Conservation (phyloP, 2,888 invertebrate genomes). For the Erebia epiphron region DNA sequence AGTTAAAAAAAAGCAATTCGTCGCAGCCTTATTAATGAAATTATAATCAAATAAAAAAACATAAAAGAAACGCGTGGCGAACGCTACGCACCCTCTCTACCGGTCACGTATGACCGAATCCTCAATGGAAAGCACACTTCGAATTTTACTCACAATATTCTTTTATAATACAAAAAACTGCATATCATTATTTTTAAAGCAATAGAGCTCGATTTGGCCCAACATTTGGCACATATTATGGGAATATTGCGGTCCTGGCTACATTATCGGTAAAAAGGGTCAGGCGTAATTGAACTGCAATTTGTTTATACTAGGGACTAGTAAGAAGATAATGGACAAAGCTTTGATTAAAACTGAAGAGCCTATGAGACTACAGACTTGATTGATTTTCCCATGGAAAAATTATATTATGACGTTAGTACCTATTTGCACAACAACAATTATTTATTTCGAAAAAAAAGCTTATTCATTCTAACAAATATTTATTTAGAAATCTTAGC, state of each 20-base stretch:
- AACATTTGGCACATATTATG: conserved; percentile 17
- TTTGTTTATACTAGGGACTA: conserved; percentile 61
- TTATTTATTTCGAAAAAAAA: no score
- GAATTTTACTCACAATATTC: conserved; percentile 56
- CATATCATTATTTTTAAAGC: conserved; percentile 31
- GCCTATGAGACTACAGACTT: conserved; percentile 31
- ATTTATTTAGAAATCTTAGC: no score
- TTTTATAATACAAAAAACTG: conserved; percentile 37
- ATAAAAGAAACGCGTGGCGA: conserved; percentile 67
- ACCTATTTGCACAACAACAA: no score
- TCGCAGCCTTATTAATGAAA: conserved; percentile 66
- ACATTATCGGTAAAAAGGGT: conserved; percentile 63
- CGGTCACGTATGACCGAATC: conserved; percentile 62
- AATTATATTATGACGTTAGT: background rate
- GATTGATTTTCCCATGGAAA: conserved; percentile 44
- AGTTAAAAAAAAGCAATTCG: conserved; percentile 51
- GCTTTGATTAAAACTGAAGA: conserved; percentile 51
- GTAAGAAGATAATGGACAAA: conserved; percentile 52
- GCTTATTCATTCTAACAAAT: no score
- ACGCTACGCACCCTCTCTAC: conserved; percentile 64
- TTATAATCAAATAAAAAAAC: conserved; percentile 70
- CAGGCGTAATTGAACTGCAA: conserved; percentile 67
- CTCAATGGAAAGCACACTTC: conserved; percentile 56
- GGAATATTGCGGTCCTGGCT: conserved; percentile 43
- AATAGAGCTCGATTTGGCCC: conserved; percentile 45